Evolutionary conservation across 2,888 invertebrate genomes (phyloP).

Genomic region (Omphaloscelis lunosa): DNA sequence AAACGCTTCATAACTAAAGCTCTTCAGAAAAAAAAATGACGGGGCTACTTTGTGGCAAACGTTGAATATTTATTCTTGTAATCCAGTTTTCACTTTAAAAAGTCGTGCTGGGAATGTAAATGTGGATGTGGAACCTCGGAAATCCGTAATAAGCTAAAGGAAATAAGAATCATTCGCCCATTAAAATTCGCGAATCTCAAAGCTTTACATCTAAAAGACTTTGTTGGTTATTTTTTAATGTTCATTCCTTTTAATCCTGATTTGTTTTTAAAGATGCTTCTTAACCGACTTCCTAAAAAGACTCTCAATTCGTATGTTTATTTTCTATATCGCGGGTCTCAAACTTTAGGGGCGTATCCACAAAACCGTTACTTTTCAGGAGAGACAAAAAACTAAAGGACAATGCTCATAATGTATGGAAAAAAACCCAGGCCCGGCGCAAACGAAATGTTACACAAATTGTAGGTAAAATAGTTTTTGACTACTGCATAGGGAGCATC

Average conservation of each 20-base stretch:
- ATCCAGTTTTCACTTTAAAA: slow-evolving; percentile 56
- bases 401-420: no score
- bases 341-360: no score
- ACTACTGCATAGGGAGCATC: no score
- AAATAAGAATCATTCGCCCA: slow-evolving; percentile 45
- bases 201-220: slow-evolving; percentile 24
- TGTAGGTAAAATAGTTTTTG: no score
- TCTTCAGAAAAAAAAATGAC: slow-evolving; percentile 26
- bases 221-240: slow-evolving; percentile 26
- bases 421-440: no score
- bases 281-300: slow-evolving; percentile 15
- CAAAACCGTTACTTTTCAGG: no score
- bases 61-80: slow-evolving; percentile 66
- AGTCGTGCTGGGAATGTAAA: slow-evolving; percentile 53
- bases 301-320: slow-evolving; percentile 18
- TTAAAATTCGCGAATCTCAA: slow-evolving; percentile 44
- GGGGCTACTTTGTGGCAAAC: slow-evolving; percentile 44
- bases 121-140: slow-evolving; percentile 32
- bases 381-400: no score
- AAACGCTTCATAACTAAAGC: slow-evolving; percentile 29
- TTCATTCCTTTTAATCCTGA: slow-evolving; percentile 26
- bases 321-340: background rate
- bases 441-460: no score
- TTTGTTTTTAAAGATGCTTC: slow-evolving; percentile 36
- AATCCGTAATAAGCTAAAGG: slow-evolving; percentile 49